Evolutionary conservation across 2,113 vertebrate genomes (phyloP), one percentile per base, ranked within the genome.

Genomic region (Scomber scombrus): DNA sequence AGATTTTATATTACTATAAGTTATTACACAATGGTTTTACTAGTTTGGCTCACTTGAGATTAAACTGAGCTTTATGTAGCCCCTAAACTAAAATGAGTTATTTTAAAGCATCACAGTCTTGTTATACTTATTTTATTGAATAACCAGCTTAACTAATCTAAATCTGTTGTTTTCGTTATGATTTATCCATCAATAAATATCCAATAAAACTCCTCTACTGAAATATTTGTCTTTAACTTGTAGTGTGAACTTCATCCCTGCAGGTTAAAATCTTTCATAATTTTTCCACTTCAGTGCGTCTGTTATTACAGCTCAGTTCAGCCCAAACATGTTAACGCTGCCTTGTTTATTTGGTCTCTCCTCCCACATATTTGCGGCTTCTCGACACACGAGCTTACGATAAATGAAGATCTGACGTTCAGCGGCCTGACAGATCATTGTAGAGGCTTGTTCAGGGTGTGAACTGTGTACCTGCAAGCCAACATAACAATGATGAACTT

Each of bases 261-360:
- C 45, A 56, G 11, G 60, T 71, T 21, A 0, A 40, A 8, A 75
- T 65, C 18, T 40, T 19, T 2, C 5, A 29, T 3, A 26, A 66
- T 75, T 81, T 18, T 26, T 70, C 58, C 50, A 31, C 45, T 52
- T 70, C 3, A 54, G 1, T 43, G 16, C 43, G 56, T 72, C 57
- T 63, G 12, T 68, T 76, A 6, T 61, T 71, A 60, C 26, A 56
- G 49, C 50, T 14, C 40, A 34, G 56, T 16, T 72, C 50, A 58
- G 82, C 7, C 62, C 43, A n/a, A 26, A 70, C 72, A 51, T 0
- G 62, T 68, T 72, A 51, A 61, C 34, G 50, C 8, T 2, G 18
- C 1, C 0, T 15, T 64, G 40, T 67, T 34, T 34, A 5, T 15
- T 49, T 52, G 13, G 12, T 3, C 14, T 31, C 58, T 34, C 52